Percentiles rank a stretch among this genome's conserved stretches.
Evolutionary conservation across 1,140 invertebrate genomes (phyloP).

Genomic region (Conopomorpha cramerella): DNA sequence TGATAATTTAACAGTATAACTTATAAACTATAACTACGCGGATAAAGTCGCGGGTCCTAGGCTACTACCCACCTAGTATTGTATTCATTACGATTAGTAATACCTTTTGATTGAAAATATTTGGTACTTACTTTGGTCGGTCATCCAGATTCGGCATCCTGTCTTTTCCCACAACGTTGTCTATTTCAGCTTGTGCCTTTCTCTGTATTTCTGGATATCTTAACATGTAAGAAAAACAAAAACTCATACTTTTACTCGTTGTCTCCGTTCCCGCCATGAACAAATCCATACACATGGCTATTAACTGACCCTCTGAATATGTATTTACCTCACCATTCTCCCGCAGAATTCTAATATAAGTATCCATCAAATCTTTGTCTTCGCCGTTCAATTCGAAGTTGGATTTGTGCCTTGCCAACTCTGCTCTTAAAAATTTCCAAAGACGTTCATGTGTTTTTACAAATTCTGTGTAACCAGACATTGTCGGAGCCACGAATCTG

Average conservation of each 20-base stretch:
- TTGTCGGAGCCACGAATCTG: conserved; percentile 72
- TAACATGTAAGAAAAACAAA: conserved; percentile 78
- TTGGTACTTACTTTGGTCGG: conserved; percentile 64
- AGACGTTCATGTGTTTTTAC: conserved; percentile 70
- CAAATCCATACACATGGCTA: conserved; percentile 79
- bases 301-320: conserved; percentile 70
- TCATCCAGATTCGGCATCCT: conserved; percentile 72
- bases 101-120: too few relatives aligned
- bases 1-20: too few relatives aligned
- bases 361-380: conserved; percentile 84
- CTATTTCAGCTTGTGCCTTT: conserved; percentile 81
- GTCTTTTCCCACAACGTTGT: conserved; percentile 71
- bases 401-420: conserved; percentile 75
- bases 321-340: conserved; percentile 55
- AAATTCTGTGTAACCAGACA: conserved; percentile 77
- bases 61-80: too few relatives aligned
- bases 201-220: conserved; percentile 78
- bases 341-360: conserved; percentile 73
- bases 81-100: too few relatives aligned
- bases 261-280: conserved; percentile 86
- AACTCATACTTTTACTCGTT: conserved; percentile 76
- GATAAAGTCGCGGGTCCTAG: too few relatives aligned
- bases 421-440: conserved; percentile 73
- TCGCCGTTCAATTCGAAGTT: conserved; percentile 64
- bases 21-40: too few relatives aligned